These are phyloP conservation scores for Decapterus maruadsi DNA, from an alignment of 2,797 vertebrate species.

Conservation along the genomic window DNA sequence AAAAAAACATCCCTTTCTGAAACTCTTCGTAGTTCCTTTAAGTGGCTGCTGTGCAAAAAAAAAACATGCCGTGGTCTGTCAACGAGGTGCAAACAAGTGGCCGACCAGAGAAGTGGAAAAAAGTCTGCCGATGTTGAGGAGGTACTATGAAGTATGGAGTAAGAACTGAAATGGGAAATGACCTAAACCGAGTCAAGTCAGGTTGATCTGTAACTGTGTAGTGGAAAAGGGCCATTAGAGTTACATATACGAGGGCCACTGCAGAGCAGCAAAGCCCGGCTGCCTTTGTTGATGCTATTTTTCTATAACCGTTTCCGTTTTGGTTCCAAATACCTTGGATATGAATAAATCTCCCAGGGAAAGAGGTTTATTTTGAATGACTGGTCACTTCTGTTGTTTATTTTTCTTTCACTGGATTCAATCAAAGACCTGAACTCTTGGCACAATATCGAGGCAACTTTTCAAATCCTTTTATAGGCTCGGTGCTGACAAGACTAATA, in stretches of 20 bases:
- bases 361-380: not conserved
- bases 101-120: too few relatives aligned
- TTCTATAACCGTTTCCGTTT: not conserved
- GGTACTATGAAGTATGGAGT: too few relatives aligned
- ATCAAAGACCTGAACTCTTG: slow-evolving; percentile 21
- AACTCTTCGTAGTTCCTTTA: too few relatives aligned
- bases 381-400: not conserved
- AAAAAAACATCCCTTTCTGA: too few relatives aligned
- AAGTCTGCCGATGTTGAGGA: too few relatives aligned
- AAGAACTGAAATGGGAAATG: too few relatives aligned
- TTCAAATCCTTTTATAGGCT: not conserved
- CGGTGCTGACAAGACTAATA: slow-evolving; percentile 23
- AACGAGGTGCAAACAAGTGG: too few relatives aligned
- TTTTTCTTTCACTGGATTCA: slow-evolving; percentile 17
- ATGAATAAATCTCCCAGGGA: not conserved
- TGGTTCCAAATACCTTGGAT: not conserved
- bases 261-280: not conserved
- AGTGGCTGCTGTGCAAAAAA: too few relatives aligned
- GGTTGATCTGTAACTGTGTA: too few relatives aligned
- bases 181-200: too few relatives aligned
- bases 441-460: slow-evolving; percentile 12
- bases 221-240: not conserved
- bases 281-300: not conserved
- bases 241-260: not conserved
- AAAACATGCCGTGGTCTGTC: too few relatives aligned